Percentiles rank a stretch among this genome's conserved stretches.
Conservation (phyloP, 1,140 invertebrate species). For the Drosophila lacertosa region DNA sequence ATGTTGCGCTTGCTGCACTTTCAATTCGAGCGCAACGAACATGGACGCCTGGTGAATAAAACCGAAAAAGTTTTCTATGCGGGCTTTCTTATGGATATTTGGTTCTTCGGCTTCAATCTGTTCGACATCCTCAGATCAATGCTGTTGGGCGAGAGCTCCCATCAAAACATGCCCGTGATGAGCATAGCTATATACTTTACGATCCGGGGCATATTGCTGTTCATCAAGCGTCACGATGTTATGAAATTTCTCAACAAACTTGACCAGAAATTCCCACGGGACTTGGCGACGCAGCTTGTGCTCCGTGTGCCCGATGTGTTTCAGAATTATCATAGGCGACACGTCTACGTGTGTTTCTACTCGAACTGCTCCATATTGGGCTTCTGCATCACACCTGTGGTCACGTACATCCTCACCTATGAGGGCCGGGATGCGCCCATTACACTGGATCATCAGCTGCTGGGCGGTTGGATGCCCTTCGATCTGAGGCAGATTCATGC, state of each 20-base stretch:
- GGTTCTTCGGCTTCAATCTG: conserved; percentile 19
- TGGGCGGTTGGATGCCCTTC: conserved; percentile 53
- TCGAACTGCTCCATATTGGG: neutral
- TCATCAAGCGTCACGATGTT: conserved; percentile 39
- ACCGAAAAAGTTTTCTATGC: neutral
- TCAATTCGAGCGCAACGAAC: conserved; percentile 5
- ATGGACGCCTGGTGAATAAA: conserved; percentile 5
- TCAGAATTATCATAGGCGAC: conserved; percentile 7
- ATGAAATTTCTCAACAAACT: conserved; percentile 38
- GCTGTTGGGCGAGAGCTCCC: neutral
- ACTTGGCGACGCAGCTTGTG: conserved; percentile 23
- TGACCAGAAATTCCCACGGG: conserved; percentile 45
- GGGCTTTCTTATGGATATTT: neutral
- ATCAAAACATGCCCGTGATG: conserved; percentile 38
- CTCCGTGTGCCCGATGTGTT: conserved; percentile 20
- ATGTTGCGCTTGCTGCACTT: conserved; percentile 1
- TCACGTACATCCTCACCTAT: conserved; percentile 27
- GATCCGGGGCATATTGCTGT: conserved; percentile 46
- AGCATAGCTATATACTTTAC: conserved; percentile 50
- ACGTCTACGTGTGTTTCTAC: conserved; percentile 14
- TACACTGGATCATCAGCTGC: conserved; percentile 36
- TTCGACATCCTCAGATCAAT: conserved; percentile 3
- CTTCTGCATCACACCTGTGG: conserved; percentile 22
- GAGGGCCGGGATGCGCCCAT: conserved; percentile 27
- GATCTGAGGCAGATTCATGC: conserved; percentile 27